Percentiles rank a stretch among this genome's conserved stretches.
These are phyloP conservation scores for Mactra quadrangularis DNA, from an alignment of 1,140 invertebrate genomes.

Conservation along the genomic window DNA sequence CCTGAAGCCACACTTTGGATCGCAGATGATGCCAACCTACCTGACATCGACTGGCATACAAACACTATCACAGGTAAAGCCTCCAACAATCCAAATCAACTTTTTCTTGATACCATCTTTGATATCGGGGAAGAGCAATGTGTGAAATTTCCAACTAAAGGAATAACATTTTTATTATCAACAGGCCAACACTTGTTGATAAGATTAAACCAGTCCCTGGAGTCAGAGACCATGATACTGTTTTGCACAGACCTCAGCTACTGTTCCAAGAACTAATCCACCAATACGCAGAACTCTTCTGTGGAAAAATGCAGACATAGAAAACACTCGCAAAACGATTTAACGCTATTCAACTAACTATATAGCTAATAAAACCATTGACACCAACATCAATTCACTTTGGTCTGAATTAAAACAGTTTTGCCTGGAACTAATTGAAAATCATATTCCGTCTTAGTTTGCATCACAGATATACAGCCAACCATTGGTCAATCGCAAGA, in stretches of 20 bases:
- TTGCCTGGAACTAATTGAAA: not conserved
- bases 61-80: not conserved
- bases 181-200: conserved; percentile 15
- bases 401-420: not conserved
- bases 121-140: not conserved
- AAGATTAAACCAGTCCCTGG: not conserved
- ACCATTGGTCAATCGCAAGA: not conserved
- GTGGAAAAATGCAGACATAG: conserved; percentile 2
- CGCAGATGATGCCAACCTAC: conserved; percentile 51
- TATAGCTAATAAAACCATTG: not conserved
- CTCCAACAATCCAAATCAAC: conserved; percentile 15
- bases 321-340: not conserved
- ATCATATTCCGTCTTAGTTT: not conserved
- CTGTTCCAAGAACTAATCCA: too few species aligned
- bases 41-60: conserved; percentile 30
- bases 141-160: not conserved
- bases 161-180: conserved; percentile 10
- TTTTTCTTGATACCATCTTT: not conserved
- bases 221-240: not conserved
- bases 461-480: not conserved
- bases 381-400: not conserved
- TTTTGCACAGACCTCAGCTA: not conserved
- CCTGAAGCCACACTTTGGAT: conserved; percentile 32
- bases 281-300: not conserved
- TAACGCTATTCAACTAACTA: not conserved